These are phyloP conservation scores for Heliornis fulica DNA, from an alignment of 2,113 vertebrate genomes.

Conservation along the genomic window DNA sequence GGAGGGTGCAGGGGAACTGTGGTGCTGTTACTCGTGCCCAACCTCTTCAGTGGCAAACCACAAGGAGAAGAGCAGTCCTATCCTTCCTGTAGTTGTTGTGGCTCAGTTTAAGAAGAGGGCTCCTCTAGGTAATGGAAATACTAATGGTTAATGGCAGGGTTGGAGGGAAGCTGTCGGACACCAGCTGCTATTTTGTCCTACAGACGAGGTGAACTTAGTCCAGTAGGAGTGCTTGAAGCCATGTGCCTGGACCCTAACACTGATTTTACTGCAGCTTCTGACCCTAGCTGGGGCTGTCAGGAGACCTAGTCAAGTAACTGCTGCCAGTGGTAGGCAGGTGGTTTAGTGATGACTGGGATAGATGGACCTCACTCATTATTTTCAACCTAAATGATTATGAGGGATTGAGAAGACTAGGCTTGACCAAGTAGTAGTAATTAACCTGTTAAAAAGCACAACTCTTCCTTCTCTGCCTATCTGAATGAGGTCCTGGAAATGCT, in stretches of 20 bases:
- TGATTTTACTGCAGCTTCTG: background rate
- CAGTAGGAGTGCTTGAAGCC: background rate
- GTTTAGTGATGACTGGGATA: background rate
- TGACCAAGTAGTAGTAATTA: background rate
- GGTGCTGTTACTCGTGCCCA: background rate
- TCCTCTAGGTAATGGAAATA: background rate
- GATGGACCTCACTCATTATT: background rate
- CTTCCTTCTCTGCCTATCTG: background rate
- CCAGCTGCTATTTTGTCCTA: background rate
- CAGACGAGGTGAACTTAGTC: background rate
- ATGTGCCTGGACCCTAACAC: background rate
- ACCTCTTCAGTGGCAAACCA: background rate
- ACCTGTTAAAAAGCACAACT: background rate
- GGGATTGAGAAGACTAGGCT: background rate
- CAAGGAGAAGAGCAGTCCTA: background rate
- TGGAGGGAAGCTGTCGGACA: background rate
- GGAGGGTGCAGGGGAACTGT: background rate
- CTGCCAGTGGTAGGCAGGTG: fast-evolving
- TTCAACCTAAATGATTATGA: background rate
- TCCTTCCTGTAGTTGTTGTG: background rate
- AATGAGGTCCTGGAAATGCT: background rate
- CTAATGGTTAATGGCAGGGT: background rate
- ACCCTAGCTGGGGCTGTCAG: background rate
- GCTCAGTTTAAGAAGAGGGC: background rate
- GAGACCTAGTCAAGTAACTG: background rate